Evolutionary conservation across 2,113 vertebrate species (phyloP), one percentile per base, ranked within the genome.

Genomic region (Phaethon lepturus): DNA sequence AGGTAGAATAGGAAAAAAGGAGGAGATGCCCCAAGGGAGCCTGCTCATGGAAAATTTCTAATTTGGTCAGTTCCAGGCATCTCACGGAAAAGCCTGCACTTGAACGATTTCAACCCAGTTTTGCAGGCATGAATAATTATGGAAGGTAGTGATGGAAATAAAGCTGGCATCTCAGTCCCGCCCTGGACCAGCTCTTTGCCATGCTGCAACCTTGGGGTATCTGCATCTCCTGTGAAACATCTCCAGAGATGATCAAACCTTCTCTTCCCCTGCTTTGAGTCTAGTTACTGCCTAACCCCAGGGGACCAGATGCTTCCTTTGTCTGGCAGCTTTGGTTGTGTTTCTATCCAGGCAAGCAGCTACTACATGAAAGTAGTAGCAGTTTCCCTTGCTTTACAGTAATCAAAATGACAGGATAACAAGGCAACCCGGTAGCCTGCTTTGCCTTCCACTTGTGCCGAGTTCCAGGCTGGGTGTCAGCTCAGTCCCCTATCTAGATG

Each of bases 11-110:
- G 64, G 33, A 38, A 76, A 92, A 83, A 94, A 72, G 25, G 47
- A 92, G 71, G 33, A 84, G 73, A 60, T 81, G n/a, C 44, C 92
- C 35, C 90, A 80, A 28, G 93, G 86, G 94, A 95, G 60, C 14
- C 79, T 45, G 35, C 77, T 91, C 60, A 17, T 88, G 83, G 88
- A 96, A 97, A 93, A 75, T 49, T 84, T 87, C 95, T 96, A 63
- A 93, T 93, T 92, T 74, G 79, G 95, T 74, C 96, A 59, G 50
- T 64, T 92, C 53, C 75, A 83, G 67, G 75, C 85, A 58, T 92
- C 85, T 90, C 38, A 19, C n/a, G 62, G 78, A 66, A 64, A 40
- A 72, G 49, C 29, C 60, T 60, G 53, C 1, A 1, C 75, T 88
- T 40, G 69, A 87, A 89, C 95, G 72, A 40, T 63, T 91, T 86